Evolutionary conservation across 2,888 invertebrate genomes (phyloP).

Genomic region (Aplocera efformata): DNA sequence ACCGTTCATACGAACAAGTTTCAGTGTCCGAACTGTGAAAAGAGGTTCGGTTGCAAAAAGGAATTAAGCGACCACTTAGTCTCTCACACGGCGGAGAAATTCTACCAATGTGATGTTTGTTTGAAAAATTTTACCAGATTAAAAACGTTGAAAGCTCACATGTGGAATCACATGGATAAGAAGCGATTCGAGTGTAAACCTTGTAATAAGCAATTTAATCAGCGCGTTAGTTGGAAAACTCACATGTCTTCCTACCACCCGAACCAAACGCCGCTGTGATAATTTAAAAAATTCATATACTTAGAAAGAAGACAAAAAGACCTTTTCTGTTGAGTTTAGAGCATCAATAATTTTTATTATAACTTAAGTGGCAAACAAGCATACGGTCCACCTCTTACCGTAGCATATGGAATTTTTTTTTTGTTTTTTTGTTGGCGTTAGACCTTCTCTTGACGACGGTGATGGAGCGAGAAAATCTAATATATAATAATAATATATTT

Average conservation of each 20-base stretch:
- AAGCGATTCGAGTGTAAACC: constrained; percentile 24
- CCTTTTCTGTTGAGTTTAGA: too few relatives aligned
- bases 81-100: constrained; percentile 22
- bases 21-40: constrained; percentile 22
- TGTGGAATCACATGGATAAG: constrained; percentile 23
- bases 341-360: too few relatives aligned
- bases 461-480: too few relatives aligned
- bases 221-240: constrained; percentile 26
- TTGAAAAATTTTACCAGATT: constrained; percentile 20
- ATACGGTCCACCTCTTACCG: too few relatives aligned
- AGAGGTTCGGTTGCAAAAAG: constrained; percentile 17
- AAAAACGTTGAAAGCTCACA: constrained; percentile 21
- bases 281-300: too few relatives aligned
- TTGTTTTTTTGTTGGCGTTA: too few relatives aligned
- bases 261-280: constrained; percentile 16
- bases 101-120: constrained; percentile 21
- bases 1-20: constrained; percentile 29
- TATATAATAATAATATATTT: too few relatives aligned
- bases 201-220: constrained; percentile 27
- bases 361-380: too few relatives aligned
- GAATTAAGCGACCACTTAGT: constrained; percentile 17
- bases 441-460: too few relatives aligned
- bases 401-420: too few relatives aligned
- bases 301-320: too few relatives aligned
- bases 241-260: constrained; percentile 28